These are phyloP conservation scores for Burhinus oedicnemus DNA, from an alignment of 2,113 vertebrate genomes.

Conservation along the genomic window DNA sequence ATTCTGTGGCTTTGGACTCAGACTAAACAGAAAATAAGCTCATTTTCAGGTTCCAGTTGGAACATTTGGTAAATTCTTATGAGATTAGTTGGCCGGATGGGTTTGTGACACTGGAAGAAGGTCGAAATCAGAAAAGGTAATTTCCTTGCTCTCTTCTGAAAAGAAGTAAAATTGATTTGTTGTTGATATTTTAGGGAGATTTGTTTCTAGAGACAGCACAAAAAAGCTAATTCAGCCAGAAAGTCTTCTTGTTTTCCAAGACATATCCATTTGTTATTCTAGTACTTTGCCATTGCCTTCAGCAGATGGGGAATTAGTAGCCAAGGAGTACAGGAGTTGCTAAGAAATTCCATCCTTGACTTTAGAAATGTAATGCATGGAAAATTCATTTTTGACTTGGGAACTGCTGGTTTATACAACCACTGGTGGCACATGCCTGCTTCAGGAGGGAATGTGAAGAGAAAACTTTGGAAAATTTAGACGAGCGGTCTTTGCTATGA, in stretches of 20 bases:
- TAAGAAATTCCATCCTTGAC: neutral
- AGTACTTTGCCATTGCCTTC: neutral
- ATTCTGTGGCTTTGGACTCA: conserved; percentile 19
- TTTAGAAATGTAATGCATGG: neutral
- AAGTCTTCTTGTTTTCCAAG: neutral
- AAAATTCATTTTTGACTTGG: neutral
- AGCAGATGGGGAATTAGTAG: neutral
- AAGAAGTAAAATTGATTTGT: conserved; percentile 38
- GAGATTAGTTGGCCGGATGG: conserved; percentile 19
- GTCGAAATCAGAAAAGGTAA: conserved; percentile 24
- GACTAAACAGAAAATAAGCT: conserved; percentile 16
- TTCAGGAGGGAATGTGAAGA: neutral
- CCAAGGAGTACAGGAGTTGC: neutral
- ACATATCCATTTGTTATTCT: neutral
- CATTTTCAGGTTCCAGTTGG: neutral
- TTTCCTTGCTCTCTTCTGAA: conserved; percentile 19
- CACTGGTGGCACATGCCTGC: neutral
- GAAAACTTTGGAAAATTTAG: accelerated
- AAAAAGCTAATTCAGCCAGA: neutral
- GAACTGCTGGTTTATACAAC: neutral
- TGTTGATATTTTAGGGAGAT: conserved; percentile 33
- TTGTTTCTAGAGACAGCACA: conserved; percentile 16
- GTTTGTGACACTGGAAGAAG: conserved; percentile 8
- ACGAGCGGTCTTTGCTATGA: neutral
- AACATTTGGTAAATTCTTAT: conserved; percentile 34